These are phyloP conservation scores for Hippocampus kuda DNA, from an alignment of 2,797 vertebrate species.

Conservation along the genomic window DNA sequence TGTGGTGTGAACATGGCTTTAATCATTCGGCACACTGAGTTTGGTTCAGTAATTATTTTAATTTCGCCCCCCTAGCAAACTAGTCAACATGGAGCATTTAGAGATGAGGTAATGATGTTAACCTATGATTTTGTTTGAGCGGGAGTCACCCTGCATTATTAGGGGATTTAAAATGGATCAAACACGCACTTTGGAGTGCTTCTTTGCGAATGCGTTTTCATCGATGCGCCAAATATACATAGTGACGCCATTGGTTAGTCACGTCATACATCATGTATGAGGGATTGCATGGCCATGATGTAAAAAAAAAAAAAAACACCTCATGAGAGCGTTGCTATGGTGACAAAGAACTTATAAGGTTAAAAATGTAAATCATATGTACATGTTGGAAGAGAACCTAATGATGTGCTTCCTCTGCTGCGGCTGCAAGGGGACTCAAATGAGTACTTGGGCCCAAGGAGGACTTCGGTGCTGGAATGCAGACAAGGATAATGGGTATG, in stretches of 20 bases:
- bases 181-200: not conserved
- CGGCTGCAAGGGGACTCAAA: not conserved
- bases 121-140: conserved; percentile 23
- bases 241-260: not conserved
- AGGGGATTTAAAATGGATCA: not conserved
- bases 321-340: conserved; percentile 14
- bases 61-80: conserved; percentile 17
- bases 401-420: conserved; percentile 9
- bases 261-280: not conserved
- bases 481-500: conserved; percentile 26
- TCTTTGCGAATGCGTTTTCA: not conserved
- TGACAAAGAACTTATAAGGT: not conserved
- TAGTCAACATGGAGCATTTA: conserved; percentile 10
- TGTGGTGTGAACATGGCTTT: not conserved
- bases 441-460: not conserved
- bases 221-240: not conserved
- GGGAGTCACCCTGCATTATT: not conserved
- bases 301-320: not conserved
- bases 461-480: not conserved
- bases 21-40: not conserved
- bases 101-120: conserved; percentile 20
- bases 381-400: not conserved
- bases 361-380: conserved; percentile 2
- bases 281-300: not conserved
- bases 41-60: not conserved